These are phyloP conservation scores for Rhaphigaster nebulosa DNA, from an alignment of 2,888 invertebrate species.

Conservation along the genomic window DNA sequence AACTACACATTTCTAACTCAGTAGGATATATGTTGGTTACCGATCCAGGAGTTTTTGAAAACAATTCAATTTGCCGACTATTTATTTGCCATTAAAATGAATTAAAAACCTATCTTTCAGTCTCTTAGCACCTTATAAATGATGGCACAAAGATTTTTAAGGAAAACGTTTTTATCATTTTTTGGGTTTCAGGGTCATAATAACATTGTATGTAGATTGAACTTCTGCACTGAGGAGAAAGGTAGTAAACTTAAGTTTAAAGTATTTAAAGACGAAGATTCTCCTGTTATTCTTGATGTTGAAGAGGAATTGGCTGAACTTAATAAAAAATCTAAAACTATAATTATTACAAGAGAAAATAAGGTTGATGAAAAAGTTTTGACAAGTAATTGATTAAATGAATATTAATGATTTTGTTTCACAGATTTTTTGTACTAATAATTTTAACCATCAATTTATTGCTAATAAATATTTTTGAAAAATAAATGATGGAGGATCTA, in stretches of 20 bases:
- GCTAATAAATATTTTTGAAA: background rate
- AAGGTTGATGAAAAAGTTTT: slow-evolving; percentile 64
- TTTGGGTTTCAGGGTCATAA: background rate
- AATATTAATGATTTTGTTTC: slow-evolving; percentile 74
- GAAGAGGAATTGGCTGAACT: slow-evolving; percentile 73
- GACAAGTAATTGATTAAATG: slow-evolving; percentile 75
- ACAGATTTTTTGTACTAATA: background rate
- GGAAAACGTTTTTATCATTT: background rate
- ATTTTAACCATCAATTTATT: background rate
- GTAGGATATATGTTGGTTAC: background rate
- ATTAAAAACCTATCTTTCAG: background rate
- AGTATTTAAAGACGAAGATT: slow-evolving; percentile 79
- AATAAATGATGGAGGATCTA: too few relatives aligned
- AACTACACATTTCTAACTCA: too few relatives aligned
- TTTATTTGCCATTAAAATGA: background rate
- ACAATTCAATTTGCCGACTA: background rate
- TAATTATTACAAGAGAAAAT: slow-evolving; percentile 66
- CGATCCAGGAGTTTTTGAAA: background rate
- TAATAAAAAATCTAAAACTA: slow-evolving; percentile 56
- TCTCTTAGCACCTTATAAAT: background rate
- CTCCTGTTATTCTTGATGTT: slow-evolving; percentile 79
- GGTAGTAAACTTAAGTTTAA: slow-evolving; percentile 70
- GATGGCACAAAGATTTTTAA: background rate
- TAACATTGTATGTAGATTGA: background rate
- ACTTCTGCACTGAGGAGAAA: background rate